Percentiles rank a stretch among this genome's conserved stretches.
Conservation (phyloP, 2,888 invertebrate species). For the Xanthia togata region DNA sequence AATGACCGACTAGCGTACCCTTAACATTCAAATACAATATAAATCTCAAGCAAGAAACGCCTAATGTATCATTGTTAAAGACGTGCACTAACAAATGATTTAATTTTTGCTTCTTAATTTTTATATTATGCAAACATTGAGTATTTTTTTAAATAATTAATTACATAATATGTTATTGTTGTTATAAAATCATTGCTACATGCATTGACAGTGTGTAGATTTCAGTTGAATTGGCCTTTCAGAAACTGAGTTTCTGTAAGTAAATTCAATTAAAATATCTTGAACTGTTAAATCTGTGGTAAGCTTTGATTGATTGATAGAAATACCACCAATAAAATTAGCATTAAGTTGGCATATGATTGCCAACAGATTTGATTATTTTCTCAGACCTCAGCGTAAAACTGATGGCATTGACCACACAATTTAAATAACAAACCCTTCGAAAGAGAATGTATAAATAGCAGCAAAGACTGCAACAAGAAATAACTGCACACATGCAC, state of each 20-base stretch:
- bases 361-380: neutral
- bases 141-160: neutral
- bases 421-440: neutral
- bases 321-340: neutral
- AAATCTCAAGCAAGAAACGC: neutral
- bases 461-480: neutral
- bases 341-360: neutral
- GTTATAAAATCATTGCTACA: neutral
- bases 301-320: neutral
- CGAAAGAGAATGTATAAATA: slow-evolving; percentile 26
- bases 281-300: neutral
- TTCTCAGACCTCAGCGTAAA: neutral
- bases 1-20: too few relatives aligned
- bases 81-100: too few relatives aligned
- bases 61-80: neutral
- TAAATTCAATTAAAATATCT: neutral
- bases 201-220: neutral
- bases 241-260: neutral
- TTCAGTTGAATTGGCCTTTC: neutral
- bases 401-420: neutral
- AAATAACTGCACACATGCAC: slow-evolving; percentile 16
- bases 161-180: neutral
- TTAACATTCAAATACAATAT: neutral
- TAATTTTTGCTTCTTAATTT: neutral
- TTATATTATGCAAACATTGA: neutral